These are phyloP conservation scores for Coendou prehensilis DNA, from an alignment of 2,797 vertebrate genomes.

Conservation along the genomic window DNA sequence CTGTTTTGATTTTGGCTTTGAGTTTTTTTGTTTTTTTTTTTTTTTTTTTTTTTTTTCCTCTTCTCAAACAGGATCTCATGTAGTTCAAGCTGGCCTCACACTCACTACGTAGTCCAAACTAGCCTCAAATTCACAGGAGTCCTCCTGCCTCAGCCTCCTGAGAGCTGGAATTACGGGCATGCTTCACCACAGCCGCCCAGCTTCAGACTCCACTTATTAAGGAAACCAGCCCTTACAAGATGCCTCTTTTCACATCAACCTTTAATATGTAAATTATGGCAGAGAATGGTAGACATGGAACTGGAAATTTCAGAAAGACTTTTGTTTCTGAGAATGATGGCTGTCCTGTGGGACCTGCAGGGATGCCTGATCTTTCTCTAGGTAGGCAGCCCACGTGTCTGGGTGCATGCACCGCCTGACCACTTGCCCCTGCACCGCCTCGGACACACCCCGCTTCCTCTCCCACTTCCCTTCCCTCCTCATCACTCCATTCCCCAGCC, in stretches of 20 bases:
- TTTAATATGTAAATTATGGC: background rate
- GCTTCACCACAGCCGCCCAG: background rate
- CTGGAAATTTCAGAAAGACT: conserved; percentile 13
- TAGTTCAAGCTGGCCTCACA: background rate
- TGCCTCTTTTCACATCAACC: background rate
- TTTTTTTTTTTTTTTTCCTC: background rate
- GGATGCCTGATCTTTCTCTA: background rate
- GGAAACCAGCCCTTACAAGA: background rate
- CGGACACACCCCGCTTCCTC: background rate
- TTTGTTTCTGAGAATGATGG: background rate
- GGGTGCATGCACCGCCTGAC: background rate
- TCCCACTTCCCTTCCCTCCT: too few relatives aligned
- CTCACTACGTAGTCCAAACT: background rate
- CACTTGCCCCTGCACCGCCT: background rate
- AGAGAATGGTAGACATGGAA: background rate
- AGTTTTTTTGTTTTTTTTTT: background rate
- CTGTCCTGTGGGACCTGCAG: background rate
- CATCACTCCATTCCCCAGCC: too few relatives aligned
- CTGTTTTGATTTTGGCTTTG: background rate
- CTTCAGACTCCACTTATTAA: background rate
- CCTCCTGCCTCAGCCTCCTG: background rate
- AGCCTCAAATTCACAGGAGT: background rate
- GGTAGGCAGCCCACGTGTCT: too few relatives aligned
- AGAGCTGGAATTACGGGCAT: background rate
- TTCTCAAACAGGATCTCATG: background rate